Base-by-base conservation (phyloP, 2,888 invertebrate genomes). In the Papilio elwesi region DNA sequence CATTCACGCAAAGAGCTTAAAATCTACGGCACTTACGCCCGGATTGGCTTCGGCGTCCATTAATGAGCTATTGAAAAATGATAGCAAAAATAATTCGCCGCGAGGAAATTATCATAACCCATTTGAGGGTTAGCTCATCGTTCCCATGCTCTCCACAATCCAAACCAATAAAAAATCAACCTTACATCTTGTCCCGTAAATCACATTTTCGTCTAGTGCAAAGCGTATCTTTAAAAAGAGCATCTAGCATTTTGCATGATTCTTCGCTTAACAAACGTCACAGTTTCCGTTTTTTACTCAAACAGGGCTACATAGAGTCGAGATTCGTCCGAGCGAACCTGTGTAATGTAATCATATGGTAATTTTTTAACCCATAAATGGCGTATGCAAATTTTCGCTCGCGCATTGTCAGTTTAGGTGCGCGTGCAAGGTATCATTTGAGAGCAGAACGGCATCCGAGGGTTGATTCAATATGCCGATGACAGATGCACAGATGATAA, bases 41-140 rank as follows among this genome's bases (percentile, higher is more conserved):
- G 88, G 82, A 84, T 90, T 86, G 87, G 84, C 86, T 86, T 84
- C 83, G 82, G 84, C 82, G 79, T 78, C 81, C 82, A 86, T 87
- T 93, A 93, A 93, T 93, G 91, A 93, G 90, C 93, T 92, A 93
- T 93, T 93, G 93, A 93, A 93, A 93, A 93, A 93, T 93, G 93
- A 93, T 93, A 89, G 90, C 88, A 89, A 91, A 92, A 91, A 91
- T 92, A 88, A 90, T 91, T 90, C 89, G 82, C 81, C 80, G 84
- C 78, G 83, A 74, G 71, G 71, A 80, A 90, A 93, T 92, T 93
- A 90, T 85, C 92, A 92, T 92, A 92, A 89, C 81, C 86, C 87
- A 87, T 88, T 90, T 86, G 79, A 82, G 90, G 92, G 91, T 87
- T 85, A 82, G 81, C 76, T 52, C 79, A 72, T 55, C 76, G 62